These are phyloP conservation scores for Pseudorhombus dupliciocellatus DNA, from an alignment of 2,113 vertebrate species.

Conservation along the genomic window DNA sequence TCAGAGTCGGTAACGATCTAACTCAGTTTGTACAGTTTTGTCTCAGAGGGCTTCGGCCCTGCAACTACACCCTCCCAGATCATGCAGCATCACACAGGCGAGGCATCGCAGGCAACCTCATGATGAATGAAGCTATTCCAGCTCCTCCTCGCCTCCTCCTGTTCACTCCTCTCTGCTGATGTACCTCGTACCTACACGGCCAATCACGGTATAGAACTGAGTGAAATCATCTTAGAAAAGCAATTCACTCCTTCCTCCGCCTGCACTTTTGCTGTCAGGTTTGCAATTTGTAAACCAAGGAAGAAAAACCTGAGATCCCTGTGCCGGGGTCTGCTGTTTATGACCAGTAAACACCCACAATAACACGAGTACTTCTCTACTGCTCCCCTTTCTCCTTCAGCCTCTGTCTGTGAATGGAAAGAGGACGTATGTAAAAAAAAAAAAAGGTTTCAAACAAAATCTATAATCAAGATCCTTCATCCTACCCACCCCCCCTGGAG, in stretches of 20 bases:
- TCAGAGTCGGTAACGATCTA: constrained; percentile 64
- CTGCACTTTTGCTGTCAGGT: constrained; percentile 47
- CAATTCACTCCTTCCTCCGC: constrained; percentile 48
- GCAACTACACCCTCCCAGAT: constrained; percentile 73
- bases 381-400: constrained; percentile 52
- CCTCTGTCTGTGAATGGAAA: constrained; percentile 55
- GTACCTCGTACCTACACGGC: constrained; percentile 58
- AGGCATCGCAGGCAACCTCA: constrained; percentile 64
- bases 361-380: constrained; percentile 41
- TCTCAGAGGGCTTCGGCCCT: constrained; percentile 64
- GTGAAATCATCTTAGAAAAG: constrained; percentile 56
- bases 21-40: constrained; percentile 73
- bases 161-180: constrained; percentile 53
- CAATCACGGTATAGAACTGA: constrained; percentile 57
- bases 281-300: constrained; percentile 64
- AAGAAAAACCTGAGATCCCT: constrained; percentile 35
- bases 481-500: constrained; percentile 72
- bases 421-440: constrained; percentile 38
- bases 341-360: constrained; percentile 57
- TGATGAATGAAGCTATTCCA: constrained; percentile 78
- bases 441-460: constrained; percentile 79
- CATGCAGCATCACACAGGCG: constrained; percentile 72
- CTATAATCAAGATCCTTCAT: constrained; percentile 83
- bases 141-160: constrained; percentile 59
- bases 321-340: constrained; percentile 55